phyloP scores from a whole-genome alignment of 92 coral and sea anemone species.

The Palythoa caribaeorum region DNA sequence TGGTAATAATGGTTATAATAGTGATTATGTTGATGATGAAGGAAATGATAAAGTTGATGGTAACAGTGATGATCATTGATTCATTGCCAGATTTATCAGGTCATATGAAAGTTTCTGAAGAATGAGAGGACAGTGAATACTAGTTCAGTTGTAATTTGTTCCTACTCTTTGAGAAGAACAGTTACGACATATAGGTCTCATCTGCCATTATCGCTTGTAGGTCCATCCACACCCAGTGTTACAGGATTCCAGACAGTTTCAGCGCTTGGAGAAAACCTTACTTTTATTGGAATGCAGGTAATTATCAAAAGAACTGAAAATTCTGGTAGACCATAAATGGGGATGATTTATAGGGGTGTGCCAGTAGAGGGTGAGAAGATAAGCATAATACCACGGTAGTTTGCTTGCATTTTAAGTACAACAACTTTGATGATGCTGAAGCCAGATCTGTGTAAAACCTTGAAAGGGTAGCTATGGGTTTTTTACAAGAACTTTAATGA shows the following conservation, averaged over 20 bases:
- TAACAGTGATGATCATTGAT: not conserved
- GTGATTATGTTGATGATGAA: not conserved
- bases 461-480: too few species aligned
- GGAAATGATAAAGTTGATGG: not conserved
- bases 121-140: not conserved
- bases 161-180: too few species aligned
- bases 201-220: not conserved
- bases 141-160: not conserved
- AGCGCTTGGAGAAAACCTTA: constrained; percentile 75
- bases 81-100: not conserved
- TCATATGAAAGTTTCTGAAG: not conserved
- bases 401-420: too few species aligned
- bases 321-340: not conserved
- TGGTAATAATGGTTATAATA: not conserved
- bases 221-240: constrained; percentile 21
- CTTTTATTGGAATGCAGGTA: constrained; percentile 76
- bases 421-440: too few species aligned
- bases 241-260: constrained; percentile 73
- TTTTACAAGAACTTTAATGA: too few species aligned
- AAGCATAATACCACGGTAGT: too few species aligned
- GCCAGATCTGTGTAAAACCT: too few species aligned
- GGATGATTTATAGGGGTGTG: too few species aligned
- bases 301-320: not conserved
- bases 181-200: not conserved
- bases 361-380: too few species aligned